Evolutionary conservation across 2,888 invertebrate species (phyloP).

Genomic region (Dasypogon diadema): DNA sequence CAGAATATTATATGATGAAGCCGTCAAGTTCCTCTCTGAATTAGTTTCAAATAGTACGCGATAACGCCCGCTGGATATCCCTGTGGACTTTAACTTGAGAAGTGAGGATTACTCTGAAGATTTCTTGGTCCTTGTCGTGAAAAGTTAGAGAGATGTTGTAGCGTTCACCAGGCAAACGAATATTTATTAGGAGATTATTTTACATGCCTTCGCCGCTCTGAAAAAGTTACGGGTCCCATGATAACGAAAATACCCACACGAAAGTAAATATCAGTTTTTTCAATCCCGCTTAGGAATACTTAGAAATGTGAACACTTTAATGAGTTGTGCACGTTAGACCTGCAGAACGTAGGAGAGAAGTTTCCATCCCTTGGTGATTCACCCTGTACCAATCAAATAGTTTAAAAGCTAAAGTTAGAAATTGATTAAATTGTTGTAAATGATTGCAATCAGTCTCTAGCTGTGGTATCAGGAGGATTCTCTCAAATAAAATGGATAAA

Average conservation of each 20-base stretch:
- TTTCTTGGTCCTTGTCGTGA: not conserved
- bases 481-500: not conserved
- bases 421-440: not conserved
- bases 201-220: too few species aligned
- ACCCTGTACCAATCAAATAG: not conserved
- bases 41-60: not conserved
- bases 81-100: not conserved
- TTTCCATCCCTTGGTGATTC: not conserved
- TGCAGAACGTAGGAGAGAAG: too few species aligned
- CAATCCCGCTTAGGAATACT: too few species aligned
- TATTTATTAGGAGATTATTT: too few species aligned
- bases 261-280: too few species aligned
- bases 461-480: not conserved
- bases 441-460: not conserved
- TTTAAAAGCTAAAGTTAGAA: not conserved
- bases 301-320: too few species aligned
- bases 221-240: too few species aligned
- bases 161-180: not conserved
- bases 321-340: too few species aligned
- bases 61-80: not conserved
- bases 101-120: not conserved
- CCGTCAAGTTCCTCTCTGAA: not conserved
- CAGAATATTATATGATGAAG: not conserved
- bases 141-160: not conserved
- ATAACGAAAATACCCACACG: too few species aligned